phyloP scores from a whole-genome alignment of 2,888 invertebrate species.

The Atethmia centrago region DNA sequence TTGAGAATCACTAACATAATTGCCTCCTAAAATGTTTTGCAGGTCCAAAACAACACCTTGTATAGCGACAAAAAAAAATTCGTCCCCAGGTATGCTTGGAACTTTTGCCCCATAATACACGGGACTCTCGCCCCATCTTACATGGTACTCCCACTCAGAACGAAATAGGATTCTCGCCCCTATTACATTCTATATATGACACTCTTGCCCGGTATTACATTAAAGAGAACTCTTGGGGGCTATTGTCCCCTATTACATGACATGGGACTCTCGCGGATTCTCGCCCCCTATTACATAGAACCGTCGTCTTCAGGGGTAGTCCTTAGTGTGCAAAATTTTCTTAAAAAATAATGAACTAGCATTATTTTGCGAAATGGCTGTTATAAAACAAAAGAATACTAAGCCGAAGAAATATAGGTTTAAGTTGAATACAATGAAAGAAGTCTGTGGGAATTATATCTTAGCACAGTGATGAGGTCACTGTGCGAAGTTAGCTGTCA shows the following conservation, averaged over 20 bases:
- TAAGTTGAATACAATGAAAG: conserved; percentile 1
- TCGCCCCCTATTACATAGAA: no score
- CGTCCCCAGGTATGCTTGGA: no score
- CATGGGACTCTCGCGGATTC: neutral
- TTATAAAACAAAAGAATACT: neutral
- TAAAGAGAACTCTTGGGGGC: neutral
- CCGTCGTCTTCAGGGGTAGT: neutral
- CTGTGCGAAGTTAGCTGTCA: no score
- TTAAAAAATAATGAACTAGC: neutral
- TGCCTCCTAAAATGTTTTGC: no score
- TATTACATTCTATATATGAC: neutral
- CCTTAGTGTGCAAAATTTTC: neutral
- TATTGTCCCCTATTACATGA: neutral
- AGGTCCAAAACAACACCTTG: no score
- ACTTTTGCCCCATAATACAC: neutral
- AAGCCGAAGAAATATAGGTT: neutral
- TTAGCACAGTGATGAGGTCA: conserved; percentile 13
- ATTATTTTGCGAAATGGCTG: conserved; percentile 1
- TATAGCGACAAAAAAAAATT: no score
- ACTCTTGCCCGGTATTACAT: neutral
- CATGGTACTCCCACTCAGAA: neutral
- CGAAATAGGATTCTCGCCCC: neutral
- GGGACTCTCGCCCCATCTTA: neutral
- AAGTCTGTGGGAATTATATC: conserved; percentile 29
- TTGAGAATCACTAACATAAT: no score